Base-by-base conservation (phyloP, 2,113 vertebrate species). In the Ochotona curzoniae region DNA sequence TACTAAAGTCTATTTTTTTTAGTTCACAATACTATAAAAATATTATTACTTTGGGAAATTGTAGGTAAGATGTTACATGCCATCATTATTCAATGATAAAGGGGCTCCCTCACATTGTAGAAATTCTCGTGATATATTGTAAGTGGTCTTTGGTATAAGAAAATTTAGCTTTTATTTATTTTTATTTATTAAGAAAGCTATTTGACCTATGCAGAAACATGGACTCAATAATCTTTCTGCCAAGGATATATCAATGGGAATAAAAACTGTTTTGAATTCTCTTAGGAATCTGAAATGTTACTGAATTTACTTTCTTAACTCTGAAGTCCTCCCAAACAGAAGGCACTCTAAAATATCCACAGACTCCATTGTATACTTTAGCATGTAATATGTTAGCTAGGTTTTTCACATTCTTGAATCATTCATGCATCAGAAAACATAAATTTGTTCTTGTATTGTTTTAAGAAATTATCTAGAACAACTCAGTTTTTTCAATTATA, bases 401-500 rank as follows among this genome's bases (percentile, higher is more conserved):
- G 1, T 80, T 92, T 49, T 87, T 7, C 2, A 71, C 28, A 76
- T 87, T 79, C 74, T 18, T 21, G 60, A 89, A 63, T 25, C 47
- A 75, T 92, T 67, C 18, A 85, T 57, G 30, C 20, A 67, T 63
- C 18, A 73, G 47, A 44, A 76, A 84, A 88, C 67, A 14, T 51
- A 54, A 25, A 57, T 57, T 61, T 69, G 23, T 8, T 87, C n/a
- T 17, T 89, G 0, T 51, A 21, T 73, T 81, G 38, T 35, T 84
- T 93, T 85, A 44, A 69, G 20, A 51, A 15, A 44, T 38, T 66
- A 5, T 66, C n/a, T 73, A 66, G 8, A 74, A 54, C 10, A 30
- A 69, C 70, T 84, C 64, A 49, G 8, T 28, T 95, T 69, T 93
- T 80, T 85, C 47, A 86, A 83, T 25, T 13, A 3, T 44, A 74